Percentiles rank a stretch among this genome's conserved stretches.
phyloP scores from a whole-genome alignment of 2,113 vertebrate species.

The Saimiri boliviensis region DNA sequence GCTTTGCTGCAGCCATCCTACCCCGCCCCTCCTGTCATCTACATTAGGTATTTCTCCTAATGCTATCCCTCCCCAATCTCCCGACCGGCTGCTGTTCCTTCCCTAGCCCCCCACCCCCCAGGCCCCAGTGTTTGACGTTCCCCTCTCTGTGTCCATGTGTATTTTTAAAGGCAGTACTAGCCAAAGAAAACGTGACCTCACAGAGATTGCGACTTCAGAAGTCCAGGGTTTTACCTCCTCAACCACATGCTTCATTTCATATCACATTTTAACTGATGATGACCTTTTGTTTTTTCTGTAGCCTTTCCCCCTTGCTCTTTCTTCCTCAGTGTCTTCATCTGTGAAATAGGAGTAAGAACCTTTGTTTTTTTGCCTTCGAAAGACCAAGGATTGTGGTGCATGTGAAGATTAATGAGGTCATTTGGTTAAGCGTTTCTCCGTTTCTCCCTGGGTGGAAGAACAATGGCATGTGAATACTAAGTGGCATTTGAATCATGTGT shows the following conservation, averaged over 20 bases:
- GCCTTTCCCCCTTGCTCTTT: neutral
- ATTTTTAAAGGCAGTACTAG: neutral
- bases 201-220: neutral
- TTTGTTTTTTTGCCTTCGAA: slow-evolving; percentile 24
- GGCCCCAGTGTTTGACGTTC: no score
- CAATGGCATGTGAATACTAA: slow-evolving; percentile 63
- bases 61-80: no score
- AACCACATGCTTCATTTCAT: neutral
- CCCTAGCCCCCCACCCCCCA: no score
- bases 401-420: slow-evolving; percentile 67
- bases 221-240: neutral
- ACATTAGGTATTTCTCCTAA: no score
- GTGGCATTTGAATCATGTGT: slow-evolving; percentile 58
- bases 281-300: neutral
- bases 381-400: neutral
- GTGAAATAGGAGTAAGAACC: slow-evolving; percentile 53
- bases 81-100: no score
- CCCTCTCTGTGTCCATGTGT: no score
- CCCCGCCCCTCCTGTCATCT: no score
- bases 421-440: slow-evolving; percentile 65
- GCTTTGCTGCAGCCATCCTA: no score
- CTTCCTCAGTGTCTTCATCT: slow-evolving; percentile 59
- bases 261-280: neutral
- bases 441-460: slow-evolving; percentile 50
- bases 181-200: neutral